Evolutionary conservation across 2,888 invertebrate genomes (phyloP), one percentile per base, ranked within the genome.

Genomic region (Sabatieria punctata): DNA sequence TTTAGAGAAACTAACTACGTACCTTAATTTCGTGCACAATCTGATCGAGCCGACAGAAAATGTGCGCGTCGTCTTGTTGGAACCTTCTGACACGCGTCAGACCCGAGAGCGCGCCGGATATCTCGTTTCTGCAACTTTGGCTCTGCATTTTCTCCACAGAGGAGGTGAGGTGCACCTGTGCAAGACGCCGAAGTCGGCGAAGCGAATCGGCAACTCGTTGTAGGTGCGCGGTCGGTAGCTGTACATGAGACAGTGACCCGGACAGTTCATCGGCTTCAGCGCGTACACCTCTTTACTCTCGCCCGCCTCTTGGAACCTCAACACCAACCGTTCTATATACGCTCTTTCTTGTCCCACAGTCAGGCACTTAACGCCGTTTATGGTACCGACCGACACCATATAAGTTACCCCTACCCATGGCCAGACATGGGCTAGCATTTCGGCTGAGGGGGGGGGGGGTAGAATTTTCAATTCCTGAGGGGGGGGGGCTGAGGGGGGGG

Each of bases 41-140:
- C 66, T 75, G 76, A 45, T 84, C 82, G 0, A 77, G 76, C 2
- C 85, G 74, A 65, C 95, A 97, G 75, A 99, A 97, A 46, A 97
- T 93, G 61, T 97, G 97, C 21, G 95, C 97, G 70, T 99, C 97
- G 68, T 97, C 97, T 66, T 99, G 97, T 64, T 95, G 93, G 76
- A 99, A 99, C 46, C 97, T 76, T 0, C 95, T 75, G n/a, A 89
- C 89, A 23, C 61, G 55, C 2, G 93, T 97, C 15, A 97, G 74
- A 0, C 97, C 97, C 43, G 85, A 84, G 19, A 97, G 74, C 1
- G 95, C 93, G 2, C 73, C 65, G 24, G 58, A 57, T 52, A 59
- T 52, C 43, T 64, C 64, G 49, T 64, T 64, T 43, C 63, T 59
- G 40, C 38, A 58, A 41, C 33, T n/a, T n/a, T 30, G 30, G 15